Evolutionary conservation across 1,140 invertebrate genomes (phyloP).

Genomic region (Drosophila pseudoananassae): DNA sequence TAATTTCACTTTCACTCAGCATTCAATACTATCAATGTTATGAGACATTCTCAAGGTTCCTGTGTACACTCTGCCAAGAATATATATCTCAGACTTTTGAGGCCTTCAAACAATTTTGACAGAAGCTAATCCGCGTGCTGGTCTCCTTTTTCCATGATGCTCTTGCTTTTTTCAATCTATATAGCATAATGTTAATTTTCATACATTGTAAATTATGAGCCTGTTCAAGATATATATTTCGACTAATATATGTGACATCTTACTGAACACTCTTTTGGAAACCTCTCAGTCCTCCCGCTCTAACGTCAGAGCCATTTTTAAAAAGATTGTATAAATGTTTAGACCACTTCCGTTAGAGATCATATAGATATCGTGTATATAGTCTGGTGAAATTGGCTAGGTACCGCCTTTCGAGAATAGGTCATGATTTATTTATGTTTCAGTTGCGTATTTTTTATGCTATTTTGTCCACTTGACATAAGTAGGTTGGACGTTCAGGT

Average conservation of each 20-base stretch:
- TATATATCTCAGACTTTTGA: constrained; percentile 42
- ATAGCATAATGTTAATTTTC: constrained; percentile 46
- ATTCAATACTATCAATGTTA: constrained; percentile 27
- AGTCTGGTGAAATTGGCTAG: constrained; percentile 44
- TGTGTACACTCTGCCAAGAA: constrained; percentile 9
- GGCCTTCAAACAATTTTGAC: constrained; percentile 68
- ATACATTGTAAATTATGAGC: constrained; percentile 65
- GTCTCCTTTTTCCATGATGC: constrained; percentile 13
- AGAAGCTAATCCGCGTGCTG: constrained; percentile 56
- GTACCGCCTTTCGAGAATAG: constrained; percentile 53
- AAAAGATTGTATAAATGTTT: constrained; percentile 64
- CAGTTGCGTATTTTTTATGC: constrained; percentile 34
- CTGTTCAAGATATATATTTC: constrained; percentile 41
- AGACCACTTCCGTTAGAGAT: constrained; percentile 72
- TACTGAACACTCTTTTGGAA: constrained; percentile 45
- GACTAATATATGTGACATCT: constrained; percentile 64
- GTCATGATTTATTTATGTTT: constrained; percentile 75
- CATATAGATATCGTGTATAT: constrained; percentile 32
- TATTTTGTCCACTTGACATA: constrained; percentile 58
- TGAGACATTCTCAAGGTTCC: constrained; percentile 11
- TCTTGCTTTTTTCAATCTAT: constrained; percentile 16
- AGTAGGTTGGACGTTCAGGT: constrained; percentile 70
- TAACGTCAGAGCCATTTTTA: constrained; percentile 81
- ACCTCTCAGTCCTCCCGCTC: constrained; percentile 27
- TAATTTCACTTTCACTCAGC: constrained; percentile 35